phyloP scores from a whole-genome alignment of 2,888 invertebrate genomes.

The Limnephilus marmoratus region DNA sequence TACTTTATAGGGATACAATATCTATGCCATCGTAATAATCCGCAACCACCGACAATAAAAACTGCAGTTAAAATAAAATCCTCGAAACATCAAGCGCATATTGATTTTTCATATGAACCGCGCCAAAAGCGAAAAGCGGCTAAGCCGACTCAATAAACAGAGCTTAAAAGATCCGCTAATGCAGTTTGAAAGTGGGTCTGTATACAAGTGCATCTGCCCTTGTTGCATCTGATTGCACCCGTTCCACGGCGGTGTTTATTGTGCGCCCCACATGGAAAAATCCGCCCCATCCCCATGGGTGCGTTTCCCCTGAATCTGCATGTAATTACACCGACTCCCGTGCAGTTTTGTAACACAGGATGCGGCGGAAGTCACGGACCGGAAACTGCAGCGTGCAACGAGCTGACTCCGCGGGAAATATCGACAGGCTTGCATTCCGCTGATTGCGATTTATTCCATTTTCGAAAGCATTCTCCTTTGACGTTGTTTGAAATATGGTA shows the following conservation, averaged over 20 bases:
- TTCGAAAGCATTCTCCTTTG: not conserved
- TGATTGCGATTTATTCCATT: slow-evolving; percentile 22
- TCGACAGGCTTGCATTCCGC: not conserved
- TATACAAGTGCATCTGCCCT: slow-evolving; percentile 15
- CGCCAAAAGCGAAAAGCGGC: not conserved
- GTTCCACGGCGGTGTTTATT: slow-evolving; percentile 32
- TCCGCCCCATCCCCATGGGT: slow-evolving; percentile 22
- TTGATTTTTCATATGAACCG: not conserved
- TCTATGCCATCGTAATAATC: no score
- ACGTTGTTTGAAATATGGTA: not conserved
- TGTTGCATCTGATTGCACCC: slow-evolving; percentile 29
- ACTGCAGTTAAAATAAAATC: not conserved
- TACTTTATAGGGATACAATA: not conserved
- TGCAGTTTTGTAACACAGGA: slow-evolving; percentile 16
- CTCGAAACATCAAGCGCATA: no score
- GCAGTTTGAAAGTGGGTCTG: slow-evolving; percentile 32
- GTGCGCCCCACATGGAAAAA: slow-evolving; percentile 24
- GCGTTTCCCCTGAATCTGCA: slow-evolving; percentile 52
- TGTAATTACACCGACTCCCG: slow-evolving; percentile 37
- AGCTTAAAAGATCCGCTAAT: not conserved
- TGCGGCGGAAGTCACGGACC: slow-evolving; percentile 12
- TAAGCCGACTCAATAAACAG: not conserved
- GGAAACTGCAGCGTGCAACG: slow-evolving; percentile 29
- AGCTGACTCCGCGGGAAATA: slow-evolving; percentile 30
- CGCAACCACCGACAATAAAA: not conserved